These are phyloP conservation scores for Cynodonichthys magdalenae DNA, from an alignment of 2,797 vertebrate species.

Conservation along the genomic window DNA sequence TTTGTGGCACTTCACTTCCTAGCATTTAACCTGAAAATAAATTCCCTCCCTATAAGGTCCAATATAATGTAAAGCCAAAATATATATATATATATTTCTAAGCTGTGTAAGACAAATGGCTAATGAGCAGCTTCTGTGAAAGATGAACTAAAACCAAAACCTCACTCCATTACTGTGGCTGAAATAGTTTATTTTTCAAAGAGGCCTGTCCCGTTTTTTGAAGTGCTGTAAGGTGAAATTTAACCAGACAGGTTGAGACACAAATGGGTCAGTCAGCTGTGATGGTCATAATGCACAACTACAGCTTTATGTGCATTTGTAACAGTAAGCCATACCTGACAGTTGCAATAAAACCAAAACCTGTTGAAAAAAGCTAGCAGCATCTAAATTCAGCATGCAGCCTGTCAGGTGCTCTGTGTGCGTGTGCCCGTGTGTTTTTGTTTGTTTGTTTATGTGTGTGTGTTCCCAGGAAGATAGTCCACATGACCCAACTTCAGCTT, in stretches of 20 bases:
- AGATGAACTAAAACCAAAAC: not conserved
- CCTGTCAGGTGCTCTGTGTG: slow-evolving; percentile 50
- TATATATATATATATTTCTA: no score
- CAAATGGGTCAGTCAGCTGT: slow-evolving; percentile 53
- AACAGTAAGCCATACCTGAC: slow-evolving; percentile 37
- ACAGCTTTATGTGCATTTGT: slow-evolving; percentile 45
- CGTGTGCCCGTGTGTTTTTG: slow-evolving; percentile 28
- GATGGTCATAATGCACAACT: slow-evolving; percentile 35
- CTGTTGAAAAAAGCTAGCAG: slow-evolving; percentile 34
- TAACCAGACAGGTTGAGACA: slow-evolving; percentile 46
- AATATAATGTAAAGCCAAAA: no score
- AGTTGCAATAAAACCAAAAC: slow-evolving; percentile 36
- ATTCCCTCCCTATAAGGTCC: not conserved
- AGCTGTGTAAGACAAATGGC: not conserved
- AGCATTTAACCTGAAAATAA: not conserved
- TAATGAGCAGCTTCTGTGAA: not conserved
- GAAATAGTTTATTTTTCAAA: not conserved
- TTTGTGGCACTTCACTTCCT: not conserved
- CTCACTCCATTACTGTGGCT: not conserved
- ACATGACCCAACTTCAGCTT: slow-evolving; percentile 70
- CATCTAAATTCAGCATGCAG: slow-evolving; percentile 50
- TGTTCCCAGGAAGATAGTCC: slow-evolving; percentile 61
- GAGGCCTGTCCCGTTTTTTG: slow-evolving; percentile 8
- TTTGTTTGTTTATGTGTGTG: slow-evolving; percentile 11
- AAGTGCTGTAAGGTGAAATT: slow-evolving; percentile 6